These are phyloP conservation scores for Pseudomyrmex dendroicus DNA, from an alignment of 1,140 invertebrate genomes.

Conservation along the genomic window DNA sequence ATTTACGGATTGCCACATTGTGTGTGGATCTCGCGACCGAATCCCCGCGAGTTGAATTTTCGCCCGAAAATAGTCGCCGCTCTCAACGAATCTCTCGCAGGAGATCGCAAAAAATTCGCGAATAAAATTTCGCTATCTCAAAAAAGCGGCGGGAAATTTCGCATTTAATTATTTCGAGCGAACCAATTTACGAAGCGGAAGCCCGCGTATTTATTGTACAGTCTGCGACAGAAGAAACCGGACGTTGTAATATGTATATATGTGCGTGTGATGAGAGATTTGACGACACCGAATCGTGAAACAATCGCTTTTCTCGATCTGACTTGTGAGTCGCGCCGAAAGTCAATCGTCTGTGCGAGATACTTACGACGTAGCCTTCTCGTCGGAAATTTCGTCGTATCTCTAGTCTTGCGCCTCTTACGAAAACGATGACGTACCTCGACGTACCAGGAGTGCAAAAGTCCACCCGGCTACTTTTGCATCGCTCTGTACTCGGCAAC, in stretches of 20 bases:
- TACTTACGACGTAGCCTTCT: neutral
- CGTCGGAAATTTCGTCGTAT: neutral
- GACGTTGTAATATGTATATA: too few relatives aligned
- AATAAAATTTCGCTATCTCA: constrained; percentile 61
- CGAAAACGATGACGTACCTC: constrained; percentile 18
- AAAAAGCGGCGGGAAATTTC: constrained; percentile 59
- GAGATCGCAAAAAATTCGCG: constrained; percentile 53
- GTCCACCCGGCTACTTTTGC: constrained; percentile 77
- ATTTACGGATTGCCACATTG: constrained; percentile 62
- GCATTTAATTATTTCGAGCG: constrained; percentile 61
- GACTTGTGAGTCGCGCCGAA: too few relatives aligned
- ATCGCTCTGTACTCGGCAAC: constrained; percentile 76
- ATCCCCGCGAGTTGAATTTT: constrained; percentile 60
- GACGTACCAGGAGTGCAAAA: constrained; percentile 51
- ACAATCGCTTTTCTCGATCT: too few relatives aligned
- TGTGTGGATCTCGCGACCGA: constrained; percentile 60
- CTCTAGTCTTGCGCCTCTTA: too few relatives aligned
- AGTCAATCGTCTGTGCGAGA: too few relatives aligned
- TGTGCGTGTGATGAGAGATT: too few relatives aligned
- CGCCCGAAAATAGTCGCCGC: constrained; percentile 56
- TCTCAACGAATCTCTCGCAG: constrained; percentile 46
- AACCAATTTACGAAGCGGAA: constrained; percentile 61
- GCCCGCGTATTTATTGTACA: constrained; percentile 61
- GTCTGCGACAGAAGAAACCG: constrained; percentile 34
- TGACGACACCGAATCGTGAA: too few relatives aligned